These are phyloP conservation scores for Camelus dromedarius DNA, from an alignment of 2,113 vertebrate genomes.

Conservation along the genomic window DNA sequence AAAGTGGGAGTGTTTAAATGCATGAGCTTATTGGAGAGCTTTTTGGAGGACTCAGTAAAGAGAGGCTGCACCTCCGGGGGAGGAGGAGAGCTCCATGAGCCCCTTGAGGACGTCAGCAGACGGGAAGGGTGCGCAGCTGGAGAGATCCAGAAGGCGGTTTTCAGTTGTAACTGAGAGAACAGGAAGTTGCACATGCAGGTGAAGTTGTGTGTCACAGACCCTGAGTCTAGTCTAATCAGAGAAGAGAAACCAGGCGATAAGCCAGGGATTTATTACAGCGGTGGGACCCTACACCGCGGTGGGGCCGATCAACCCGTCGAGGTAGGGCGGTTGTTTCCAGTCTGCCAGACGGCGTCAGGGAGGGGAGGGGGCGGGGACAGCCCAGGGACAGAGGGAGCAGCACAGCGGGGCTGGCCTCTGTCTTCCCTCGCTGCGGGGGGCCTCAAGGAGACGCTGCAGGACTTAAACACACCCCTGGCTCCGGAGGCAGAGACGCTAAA, in stretches of 20 bases:
- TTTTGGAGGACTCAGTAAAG: not conserved
- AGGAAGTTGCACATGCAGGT: not conserved
- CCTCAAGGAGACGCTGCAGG: not conserved
- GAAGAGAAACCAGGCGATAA: not conserved
- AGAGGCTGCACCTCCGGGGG: not conserved
- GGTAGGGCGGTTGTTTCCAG: not conserved
- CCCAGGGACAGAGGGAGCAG: too few relatives aligned
- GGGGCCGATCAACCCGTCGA: not conserved
- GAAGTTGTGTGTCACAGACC: not conserved
- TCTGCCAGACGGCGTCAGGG: not conserved
- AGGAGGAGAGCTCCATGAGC: not conserved
- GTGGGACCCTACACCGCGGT: too few relatives aligned
- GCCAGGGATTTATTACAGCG: fast-evolving
- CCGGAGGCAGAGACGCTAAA: not conserved
- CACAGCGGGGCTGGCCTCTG: not conserved
- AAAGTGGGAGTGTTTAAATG: not conserved
- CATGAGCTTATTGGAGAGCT: not conserved
- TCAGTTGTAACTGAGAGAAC: too few relatives aligned
- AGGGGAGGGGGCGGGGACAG: not conserved
- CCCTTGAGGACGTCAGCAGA: not conserved
- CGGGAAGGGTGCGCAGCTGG: not conserved
- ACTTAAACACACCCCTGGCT: not conserved
- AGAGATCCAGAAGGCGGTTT: not conserved
- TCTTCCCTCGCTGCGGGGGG: not conserved
- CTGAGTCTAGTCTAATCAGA: not conserved